Evolutionary conservation across 1,140 invertebrate genomes (phyloP), one percentile per base, ranked within the genome.

Genomic region (Aradophagus sp.): DNA sequence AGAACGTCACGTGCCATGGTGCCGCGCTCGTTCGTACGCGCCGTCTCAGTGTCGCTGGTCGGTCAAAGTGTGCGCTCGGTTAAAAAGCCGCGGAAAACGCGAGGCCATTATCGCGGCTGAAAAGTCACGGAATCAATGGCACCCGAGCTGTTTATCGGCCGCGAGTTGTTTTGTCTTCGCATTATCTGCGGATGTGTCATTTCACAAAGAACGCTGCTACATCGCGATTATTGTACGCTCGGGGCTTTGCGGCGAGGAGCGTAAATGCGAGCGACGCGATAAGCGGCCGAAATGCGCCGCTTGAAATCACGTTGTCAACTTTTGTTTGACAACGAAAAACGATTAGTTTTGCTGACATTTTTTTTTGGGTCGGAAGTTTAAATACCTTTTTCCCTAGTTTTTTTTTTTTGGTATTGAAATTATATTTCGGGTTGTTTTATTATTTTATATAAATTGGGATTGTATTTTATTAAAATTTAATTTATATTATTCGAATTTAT

Each of bases 51-150:
- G 20, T 32, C 35, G 13, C 29, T 35, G n/a, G 29, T 45, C 41
- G 66, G 66, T 69, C 58, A 69, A 69, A 69, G 66, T 69, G 27
- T 62, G 15, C 29, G 7, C 44, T 15, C n/a, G n/a, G n/a, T n/a
- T n/a, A n/a, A n/a, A n/a, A n/a, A n/a, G n/a, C 61, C 55, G 68
- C 55, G 61, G 61, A 72, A 72, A 66, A 66, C 44, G 50, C 55
- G 6, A 5, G n/a, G 39, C 26, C n/a, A 45, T 66, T 72, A 72
- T 72, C 69, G 26, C 44, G 44, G 31, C 55, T 72, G 36, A 66
- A 66, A 72, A 66, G 69, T 66, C 62, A 72, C 56, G 61, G n/a
- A 72, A 72, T 72, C 69, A 72, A 72, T 72, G 56, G 69, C 69
- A 66, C n/a, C n/a, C n/a, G n/a, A 72, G 27, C 62, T 62, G 56